phyloP scores from a whole-genome alignment of 1,140 invertebrate species.

The Cydia amplana region DNA sequence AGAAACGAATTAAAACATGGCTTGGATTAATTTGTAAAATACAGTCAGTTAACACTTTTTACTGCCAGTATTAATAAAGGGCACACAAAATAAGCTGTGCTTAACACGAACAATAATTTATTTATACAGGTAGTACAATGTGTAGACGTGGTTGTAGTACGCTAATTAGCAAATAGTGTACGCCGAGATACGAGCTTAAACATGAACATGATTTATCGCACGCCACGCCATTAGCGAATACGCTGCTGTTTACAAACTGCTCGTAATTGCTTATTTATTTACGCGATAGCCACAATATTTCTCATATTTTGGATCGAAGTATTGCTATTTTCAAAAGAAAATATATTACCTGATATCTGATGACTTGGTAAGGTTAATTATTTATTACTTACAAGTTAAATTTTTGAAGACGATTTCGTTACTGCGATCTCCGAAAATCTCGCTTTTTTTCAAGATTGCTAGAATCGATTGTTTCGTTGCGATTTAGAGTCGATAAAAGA shows the following conservation, averaged over 20 bases:
- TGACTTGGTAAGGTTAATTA: neutral
- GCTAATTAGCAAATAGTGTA: constrained; percentile 24
- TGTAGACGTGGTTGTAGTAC: neutral
- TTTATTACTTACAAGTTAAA: neutral
- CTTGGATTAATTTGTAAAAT: neutral
- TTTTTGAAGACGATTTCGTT: neutral
- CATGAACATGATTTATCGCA: constrained; percentile 23
- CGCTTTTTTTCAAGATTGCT: neutral
- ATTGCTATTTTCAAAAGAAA: neutral
- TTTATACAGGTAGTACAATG: neutral
- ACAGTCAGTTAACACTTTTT: neutral
- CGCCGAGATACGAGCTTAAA: constrained; percentile 27
- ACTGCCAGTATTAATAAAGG: constrained; percentile 4
- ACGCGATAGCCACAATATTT: constrained; percentile 8
- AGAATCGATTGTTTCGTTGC: constrained; percentile 5
- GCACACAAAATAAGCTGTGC: neutral
- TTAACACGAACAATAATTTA: too few species aligned
- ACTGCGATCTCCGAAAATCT: neutral
- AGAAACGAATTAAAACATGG: too few species aligned
- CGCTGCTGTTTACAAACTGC: neutral
- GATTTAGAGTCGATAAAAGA: constrained; percentile 48
- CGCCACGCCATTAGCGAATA: constrained; percentile 19
- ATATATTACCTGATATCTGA: too few species aligned
- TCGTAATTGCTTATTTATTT: constrained; percentile 26
- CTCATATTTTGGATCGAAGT: neutral